Conservation (phyloP, 2,797 vertebrate species). For the Eurystomus glaucurus region DNA sequence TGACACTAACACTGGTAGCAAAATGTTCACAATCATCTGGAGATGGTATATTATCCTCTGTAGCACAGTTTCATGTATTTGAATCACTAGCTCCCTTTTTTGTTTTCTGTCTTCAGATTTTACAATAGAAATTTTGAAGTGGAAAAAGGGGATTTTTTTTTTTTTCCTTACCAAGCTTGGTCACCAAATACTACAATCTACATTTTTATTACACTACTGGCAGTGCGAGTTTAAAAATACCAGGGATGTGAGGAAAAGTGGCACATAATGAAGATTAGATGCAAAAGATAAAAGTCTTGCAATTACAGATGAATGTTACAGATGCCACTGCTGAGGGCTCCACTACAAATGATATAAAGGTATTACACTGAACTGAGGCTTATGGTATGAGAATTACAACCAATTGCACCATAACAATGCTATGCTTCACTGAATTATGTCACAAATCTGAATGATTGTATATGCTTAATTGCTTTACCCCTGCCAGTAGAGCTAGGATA, state of each 20-base stretch:
- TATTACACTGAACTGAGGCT: not conserved
- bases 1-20: not conserved
- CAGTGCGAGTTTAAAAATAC: not conserved
- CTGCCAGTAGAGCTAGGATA: constrained; percentile 14
- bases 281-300: not conserved
- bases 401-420: not conserved
- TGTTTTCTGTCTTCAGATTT: not conserved
- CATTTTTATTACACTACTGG: not conserved
- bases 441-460: not conserved
- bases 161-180: not conserved
- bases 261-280: not conserved
- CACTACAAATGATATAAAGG: not conserved
- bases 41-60: not conserved
- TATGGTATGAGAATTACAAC: not conserved
- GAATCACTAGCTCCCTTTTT: not conserved
- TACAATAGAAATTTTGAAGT: not conserved
- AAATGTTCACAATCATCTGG: not conserved
- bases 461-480: constrained; percentile 43
- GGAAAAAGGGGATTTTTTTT: not conserved
- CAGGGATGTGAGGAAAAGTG: not conserved
- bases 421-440: not conserved
- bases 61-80: not conserved
- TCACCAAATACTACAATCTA: not conserved
- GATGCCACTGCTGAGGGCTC: not conserved
- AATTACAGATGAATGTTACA: not conserved